Base-by-base conservation (phyloP, 1,140 invertebrate species). In the Micrasema longulum region DNA sequence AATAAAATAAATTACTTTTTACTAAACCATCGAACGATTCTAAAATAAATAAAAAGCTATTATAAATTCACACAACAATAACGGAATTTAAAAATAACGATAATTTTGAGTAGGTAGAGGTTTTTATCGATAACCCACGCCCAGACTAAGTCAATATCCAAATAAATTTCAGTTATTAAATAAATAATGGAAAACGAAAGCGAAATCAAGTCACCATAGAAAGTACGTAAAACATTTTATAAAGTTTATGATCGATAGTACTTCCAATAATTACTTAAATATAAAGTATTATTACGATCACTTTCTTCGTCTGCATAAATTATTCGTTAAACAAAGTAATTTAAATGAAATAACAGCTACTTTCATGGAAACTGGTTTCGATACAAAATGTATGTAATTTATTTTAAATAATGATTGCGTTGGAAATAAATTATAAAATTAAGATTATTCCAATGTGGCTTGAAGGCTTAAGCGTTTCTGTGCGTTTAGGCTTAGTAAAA, bases 281-380 rank as follows among this genome's bases (percentile, higher is more conserved):
- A 31, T 35, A 35, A 57, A 31, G n/a, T 38, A 38, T 57, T 57
- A 35, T 36, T 57, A 35, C 9, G n/a, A 57, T 57, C 31, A 35
- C 53, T 57, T 57, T 38, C 53, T 57, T 57, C 26, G 4, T 26
- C 31, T 26, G 11, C 16, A 52, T 23, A 52, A 52, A 52, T 52
- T 52, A 52, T 23, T 14, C 12, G 4, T 52, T 23, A 52, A 52
- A 52, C 48, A 52, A 52, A 23, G 48, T 52, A 23, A 23, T 23
- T 52, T 52, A n/a, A n/a, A n/a, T n/a, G n/a, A n/a, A n/a, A n/a
- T n/a, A n/a, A n/a, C n/a, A n/a, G n/a, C n/a, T n/a, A n/a, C n/a
- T n/a, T n/a, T n/a, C n/a, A n/a, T n/a, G n/a, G n/a, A n/a, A n/a
- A n/a, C n/a, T n/a, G n/a, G n/a, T n/a, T n/a, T n/a, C n/a, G n/a